Conservation (phyloP, 1,140 invertebrate species). For the Drosophila triauraria region DNA sequence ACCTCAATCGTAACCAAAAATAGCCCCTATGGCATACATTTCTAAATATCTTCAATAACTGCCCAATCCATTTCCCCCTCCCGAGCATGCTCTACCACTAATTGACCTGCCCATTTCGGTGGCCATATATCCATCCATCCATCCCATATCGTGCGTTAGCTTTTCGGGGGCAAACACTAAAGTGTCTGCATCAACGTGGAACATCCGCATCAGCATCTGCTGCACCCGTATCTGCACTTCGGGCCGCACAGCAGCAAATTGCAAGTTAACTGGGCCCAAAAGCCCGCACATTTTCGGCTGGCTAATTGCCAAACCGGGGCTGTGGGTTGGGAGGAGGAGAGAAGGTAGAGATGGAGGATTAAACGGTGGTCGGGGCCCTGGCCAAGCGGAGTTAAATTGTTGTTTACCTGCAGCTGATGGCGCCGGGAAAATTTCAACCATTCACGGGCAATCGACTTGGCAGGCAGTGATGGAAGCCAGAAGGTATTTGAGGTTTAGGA, state of each 20-base stretch:
- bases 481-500: too few relatives aligned
- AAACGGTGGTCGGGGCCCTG: conserved; percentile 1
- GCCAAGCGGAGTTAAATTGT: conserved; percentile 45
- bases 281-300: conserved; percentile 48
- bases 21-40: too few relatives aligned
- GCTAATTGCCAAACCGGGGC: conserved; percentile 36
- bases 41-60: too few relatives aligned
- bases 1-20: too few relatives aligned
- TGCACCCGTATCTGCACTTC: conserved; percentile 19
- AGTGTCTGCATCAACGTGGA: conserved; percentile 39
- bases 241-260: conserved; percentile 29
- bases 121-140: background rate
- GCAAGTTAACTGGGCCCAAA: conserved; percentile 49
- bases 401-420: conserved; percentile 57
- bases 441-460: conserved; percentile 30
- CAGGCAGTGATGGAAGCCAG: background rate
- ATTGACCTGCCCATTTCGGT: conserved; percentile 3
- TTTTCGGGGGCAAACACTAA: conserved; percentile 14
- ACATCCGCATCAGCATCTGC: conserved; percentile 23
- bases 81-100: conserved; percentile 6
- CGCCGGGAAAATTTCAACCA: conserved; percentile 21
- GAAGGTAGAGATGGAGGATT: too few relatives aligned
- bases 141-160: conserved; percentile 20
- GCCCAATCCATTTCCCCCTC: too few relatives aligned
- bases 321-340: background rate